Conservation (phyloP, 2,113 vertebrate genomes). For the Malurus cyaneus region DNA sequence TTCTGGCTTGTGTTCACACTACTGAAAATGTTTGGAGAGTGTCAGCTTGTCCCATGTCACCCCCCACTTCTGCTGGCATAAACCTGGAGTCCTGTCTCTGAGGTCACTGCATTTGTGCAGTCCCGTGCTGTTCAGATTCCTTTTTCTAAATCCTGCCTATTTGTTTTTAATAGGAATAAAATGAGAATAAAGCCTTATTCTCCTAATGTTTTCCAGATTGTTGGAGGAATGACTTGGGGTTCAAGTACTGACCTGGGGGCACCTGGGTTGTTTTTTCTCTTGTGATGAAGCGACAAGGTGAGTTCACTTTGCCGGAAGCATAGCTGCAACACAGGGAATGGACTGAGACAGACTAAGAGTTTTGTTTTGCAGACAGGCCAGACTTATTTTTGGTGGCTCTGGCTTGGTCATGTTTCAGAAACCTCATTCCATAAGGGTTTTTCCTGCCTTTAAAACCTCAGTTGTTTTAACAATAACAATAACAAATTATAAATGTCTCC, state of each 20-base stretch:
- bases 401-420: constrained; percentile 64
- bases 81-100: neutral
- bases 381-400: constrained; percentile 60
- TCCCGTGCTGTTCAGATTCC: neutral
- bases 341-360: constrained; percentile 24
- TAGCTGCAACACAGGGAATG: constrained; percentile 10
- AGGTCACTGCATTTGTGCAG: neutral
- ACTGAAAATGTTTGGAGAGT: neutral
- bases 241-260: neutral
- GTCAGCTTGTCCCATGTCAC: fast-evolving
- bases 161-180: constrained; percentile 29
- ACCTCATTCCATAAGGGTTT: constrained; percentile 33
- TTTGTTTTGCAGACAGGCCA: constrained; percentile 43
- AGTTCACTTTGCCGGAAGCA: neutral
- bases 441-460: constrained; percentile 50
- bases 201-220: neutral
- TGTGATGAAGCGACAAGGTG: neutral
- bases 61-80: neutral
- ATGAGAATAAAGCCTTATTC: neutral
- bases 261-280: neutral
- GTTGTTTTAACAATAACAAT: constrained; percentile 49
- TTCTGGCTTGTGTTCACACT: neutral
- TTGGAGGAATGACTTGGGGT: neutral
- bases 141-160: neutral
- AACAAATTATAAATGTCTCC: constrained; percentile 46